Conservation (phyloP, 2,888 invertebrate genomes). For the Cryptops parisi region DNA sequence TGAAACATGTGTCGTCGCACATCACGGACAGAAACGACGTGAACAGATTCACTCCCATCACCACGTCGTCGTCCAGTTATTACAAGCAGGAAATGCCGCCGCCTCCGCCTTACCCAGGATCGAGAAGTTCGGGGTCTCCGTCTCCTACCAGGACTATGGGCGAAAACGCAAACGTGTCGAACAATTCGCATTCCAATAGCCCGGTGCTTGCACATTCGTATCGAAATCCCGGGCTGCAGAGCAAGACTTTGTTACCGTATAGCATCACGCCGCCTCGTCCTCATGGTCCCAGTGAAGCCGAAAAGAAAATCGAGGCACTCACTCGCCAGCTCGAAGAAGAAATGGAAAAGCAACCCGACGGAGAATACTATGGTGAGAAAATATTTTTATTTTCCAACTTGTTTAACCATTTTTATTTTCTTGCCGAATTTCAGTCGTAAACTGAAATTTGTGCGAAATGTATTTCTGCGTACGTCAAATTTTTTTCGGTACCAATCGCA, state of each 20-base stretch:
- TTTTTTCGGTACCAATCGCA: no score
- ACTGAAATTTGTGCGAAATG: no score
- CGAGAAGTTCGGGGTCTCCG: neutral
- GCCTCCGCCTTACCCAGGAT: slow-evolving; percentile 23
- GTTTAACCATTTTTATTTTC: no score
- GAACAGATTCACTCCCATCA: neutral
- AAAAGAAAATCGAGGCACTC: slow-evolving; percentile 81
- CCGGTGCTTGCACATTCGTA: neutral
- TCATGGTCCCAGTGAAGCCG: slow-evolving; percentile 75
- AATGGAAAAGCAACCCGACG: slow-evolving; percentile 88
- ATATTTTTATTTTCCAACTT: no score
- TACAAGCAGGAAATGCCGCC: slow-evolving; percentile 15
- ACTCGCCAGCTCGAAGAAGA: slow-evolving; percentile 85
- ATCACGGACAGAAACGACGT: neutral
- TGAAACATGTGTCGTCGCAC: neutral
- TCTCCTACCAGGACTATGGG: neutral
- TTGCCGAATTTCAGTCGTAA: no score
- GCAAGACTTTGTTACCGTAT: slow-evolving; percentile 50
- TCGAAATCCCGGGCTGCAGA: slow-evolving; percentile 17
- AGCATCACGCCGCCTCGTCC: slow-evolving; percentile 77
- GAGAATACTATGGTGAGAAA: slow-evolving; percentile 82
- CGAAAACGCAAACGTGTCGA: neutral
- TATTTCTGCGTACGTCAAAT: no score
- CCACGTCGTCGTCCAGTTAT: neutral
- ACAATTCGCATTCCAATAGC: neutral